A percentile compares a stretch with the other conserved stretches of the same genome.
phyloP scores from a whole-genome alignment of 2,888 invertebrate species.

The Leptogaster cylindrica region DNA sequence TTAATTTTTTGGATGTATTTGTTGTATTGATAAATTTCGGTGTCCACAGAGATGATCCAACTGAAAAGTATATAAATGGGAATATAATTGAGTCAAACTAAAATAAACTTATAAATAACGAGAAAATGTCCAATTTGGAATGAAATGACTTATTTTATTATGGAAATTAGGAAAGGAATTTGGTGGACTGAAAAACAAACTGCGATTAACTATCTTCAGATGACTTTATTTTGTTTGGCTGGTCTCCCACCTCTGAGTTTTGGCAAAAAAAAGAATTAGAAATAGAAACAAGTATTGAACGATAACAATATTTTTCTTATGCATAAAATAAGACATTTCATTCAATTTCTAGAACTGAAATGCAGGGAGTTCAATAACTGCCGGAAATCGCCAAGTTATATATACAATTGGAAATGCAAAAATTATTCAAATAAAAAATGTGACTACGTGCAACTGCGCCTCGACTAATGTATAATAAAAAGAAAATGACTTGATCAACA shows the following conservation, averaged over 20 bases:
- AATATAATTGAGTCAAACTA: no score
- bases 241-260: slow-evolving; percentile 15
- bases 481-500: not conserved
- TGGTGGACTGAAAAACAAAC: slow-evolving; percentile 29
- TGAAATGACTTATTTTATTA: slow-evolving; percentile 45
- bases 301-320: not conserved
- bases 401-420: no score
- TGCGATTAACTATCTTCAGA: slow-evolving; percentile 24
- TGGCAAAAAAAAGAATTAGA: slow-evolving; percentile 26
- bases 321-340: slow-evolving; percentile 45
- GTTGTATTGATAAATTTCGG: no score
- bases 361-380: no score
- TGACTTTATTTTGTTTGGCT: slow-evolving; percentile 33
- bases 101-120: not conserved
- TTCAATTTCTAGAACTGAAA: slow-evolving; percentile 23
- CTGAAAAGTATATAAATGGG: no score
- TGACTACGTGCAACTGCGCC: not conserved
- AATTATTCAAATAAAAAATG: not conserved
- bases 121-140: slow-evolving; percentile 21
- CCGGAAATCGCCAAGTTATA: no score
- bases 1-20: no score
- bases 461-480: not conserved
- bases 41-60: no score
- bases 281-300: not conserved
- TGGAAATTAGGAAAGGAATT: slow-evolving; percentile 5